Evolutionary conservation across 2,113 vertebrate genomes (phyloP).

Genomic region (Crotalus tigris): DNA sequence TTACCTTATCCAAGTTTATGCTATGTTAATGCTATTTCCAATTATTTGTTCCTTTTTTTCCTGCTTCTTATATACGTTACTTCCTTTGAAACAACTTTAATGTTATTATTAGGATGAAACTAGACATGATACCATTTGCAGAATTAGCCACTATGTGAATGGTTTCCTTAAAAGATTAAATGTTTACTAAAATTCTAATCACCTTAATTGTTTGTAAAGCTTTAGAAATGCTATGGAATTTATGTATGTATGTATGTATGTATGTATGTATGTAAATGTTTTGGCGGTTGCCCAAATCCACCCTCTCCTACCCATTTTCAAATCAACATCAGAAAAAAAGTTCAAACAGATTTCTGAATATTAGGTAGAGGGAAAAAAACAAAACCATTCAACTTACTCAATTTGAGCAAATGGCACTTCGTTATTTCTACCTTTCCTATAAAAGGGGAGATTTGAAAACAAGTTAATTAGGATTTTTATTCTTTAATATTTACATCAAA

Average conservation of each 20-base stretch:
- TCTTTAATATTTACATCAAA: background rate
- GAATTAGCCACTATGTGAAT: background rate
- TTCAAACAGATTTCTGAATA: background rate
- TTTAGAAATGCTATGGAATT: background rate
- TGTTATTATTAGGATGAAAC: background rate
- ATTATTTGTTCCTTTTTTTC: background rate
- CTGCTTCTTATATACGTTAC: background rate
- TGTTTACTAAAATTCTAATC: background rate
- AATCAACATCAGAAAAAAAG: background rate
- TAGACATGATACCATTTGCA: background rate
- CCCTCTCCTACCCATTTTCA: background rate
- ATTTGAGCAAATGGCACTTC: conserved; percentile 74
- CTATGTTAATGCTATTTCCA: background rate
- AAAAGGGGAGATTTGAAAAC: conserved; percentile 42
- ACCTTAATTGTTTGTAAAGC: background rate
- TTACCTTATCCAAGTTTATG: background rate
- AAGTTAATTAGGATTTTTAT: background rate
- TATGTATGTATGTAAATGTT: background rate
- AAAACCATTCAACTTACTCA: conserved; percentile 67
- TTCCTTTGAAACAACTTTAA: background rate
- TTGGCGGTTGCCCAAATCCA: background rate
- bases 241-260: background rate
- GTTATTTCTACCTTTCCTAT: conserved; percentile 71
- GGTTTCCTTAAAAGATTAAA: background rate
- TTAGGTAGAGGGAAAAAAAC: background rate